These are phyloP conservation scores for Blomia tropicalis DNA, from an alignment of 2,888 invertebrate genomes.

Conservation along the genomic window DNA sequence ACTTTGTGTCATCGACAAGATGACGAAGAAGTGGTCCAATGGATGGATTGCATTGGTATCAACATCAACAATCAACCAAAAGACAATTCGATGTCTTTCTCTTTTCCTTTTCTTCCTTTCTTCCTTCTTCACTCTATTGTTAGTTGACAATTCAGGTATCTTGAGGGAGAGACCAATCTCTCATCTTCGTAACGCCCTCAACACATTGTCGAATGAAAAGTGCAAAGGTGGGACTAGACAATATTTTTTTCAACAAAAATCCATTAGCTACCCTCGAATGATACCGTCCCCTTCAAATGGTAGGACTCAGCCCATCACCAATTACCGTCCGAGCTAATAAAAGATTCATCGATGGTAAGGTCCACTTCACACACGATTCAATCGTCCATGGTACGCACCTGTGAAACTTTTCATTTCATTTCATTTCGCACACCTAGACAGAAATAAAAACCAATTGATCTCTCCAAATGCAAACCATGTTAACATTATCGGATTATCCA, in stretches of 20 bases:
- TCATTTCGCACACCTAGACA: neutral
- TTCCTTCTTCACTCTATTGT: neutral
- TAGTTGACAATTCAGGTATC: no score
- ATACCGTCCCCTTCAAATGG: constrained; percentile 8
- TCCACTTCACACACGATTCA: constrained; percentile 7
- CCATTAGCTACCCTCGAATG: no score
- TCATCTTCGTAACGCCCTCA: neutral
- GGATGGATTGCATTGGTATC: no score
- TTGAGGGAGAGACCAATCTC: no score
- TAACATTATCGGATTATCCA: neutral
- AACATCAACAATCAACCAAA: neutral
- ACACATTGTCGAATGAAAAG: neutral
- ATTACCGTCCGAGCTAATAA: no score
- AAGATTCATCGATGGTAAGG: constrained; percentile 3
- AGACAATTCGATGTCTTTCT: neutral
- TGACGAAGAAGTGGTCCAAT: no score
- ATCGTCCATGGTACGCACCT: no score
- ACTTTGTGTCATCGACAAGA: no score
- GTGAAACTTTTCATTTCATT: neutral
- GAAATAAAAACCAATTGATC: neutral
- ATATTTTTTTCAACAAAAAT: no score
- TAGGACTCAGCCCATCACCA: neutral
- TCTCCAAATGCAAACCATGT: neutral
- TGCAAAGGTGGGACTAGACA: neutral
- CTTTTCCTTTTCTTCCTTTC: no score